phyloP scores from a whole-genome alignment of 2,797 vertebrate species.

The Crocidura indochinensis region DNA sequence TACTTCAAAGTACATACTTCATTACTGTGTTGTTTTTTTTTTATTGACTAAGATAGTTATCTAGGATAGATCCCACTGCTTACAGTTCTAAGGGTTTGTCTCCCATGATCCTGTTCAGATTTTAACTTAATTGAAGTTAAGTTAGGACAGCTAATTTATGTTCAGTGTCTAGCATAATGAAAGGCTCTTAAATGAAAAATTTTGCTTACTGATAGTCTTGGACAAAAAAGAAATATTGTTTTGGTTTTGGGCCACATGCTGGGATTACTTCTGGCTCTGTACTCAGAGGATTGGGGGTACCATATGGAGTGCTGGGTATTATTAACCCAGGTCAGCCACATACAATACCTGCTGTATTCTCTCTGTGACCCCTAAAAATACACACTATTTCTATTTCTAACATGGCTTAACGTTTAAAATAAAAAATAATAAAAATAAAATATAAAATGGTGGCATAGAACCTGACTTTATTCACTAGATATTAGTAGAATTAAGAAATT shows the following conservation, averaged over 20 bases:
- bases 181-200: not conserved
- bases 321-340: too few relatives aligned
- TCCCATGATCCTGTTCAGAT: not conserved
- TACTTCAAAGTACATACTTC: constrained; percentile 7
- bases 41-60: not conserved
- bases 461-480: constrained; percentile 11
- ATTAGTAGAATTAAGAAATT: not conserved
- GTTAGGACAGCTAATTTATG: constrained; percentile 8
- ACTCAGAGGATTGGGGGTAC: too few relatives aligned
- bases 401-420: not conserved
- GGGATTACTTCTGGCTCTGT: too few relatives aligned
- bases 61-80: not conserved
- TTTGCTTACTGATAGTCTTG: not conserved
- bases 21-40: not conserved
- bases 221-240: not conserved
- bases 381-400: not conserved
- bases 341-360: too few relatives aligned
- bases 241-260: too few relatives aligned
- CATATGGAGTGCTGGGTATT: too few relatives aligned
- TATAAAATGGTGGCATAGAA: constrained; percentile 8
- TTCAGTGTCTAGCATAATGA: not conserved
- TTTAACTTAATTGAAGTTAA: not conserved
- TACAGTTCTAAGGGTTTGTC: not conserved
- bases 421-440: too few relatives aligned
- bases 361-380: too few relatives aligned